Base-by-base conservation (phyloP, 2,797 vertebrate species). In the Phrynocephalus vlangalii region DNA sequence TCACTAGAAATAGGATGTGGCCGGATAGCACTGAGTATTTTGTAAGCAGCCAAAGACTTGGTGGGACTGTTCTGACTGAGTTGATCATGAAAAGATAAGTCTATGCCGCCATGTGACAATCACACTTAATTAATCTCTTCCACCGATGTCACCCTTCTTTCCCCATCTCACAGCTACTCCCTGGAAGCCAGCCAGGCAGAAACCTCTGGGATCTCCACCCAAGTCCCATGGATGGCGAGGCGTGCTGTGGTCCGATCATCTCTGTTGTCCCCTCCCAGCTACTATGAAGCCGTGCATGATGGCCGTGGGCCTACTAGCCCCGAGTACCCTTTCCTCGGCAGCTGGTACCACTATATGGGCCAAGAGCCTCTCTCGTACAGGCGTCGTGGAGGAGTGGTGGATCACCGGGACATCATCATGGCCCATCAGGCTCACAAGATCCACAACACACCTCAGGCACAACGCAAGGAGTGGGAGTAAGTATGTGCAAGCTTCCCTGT, bases 391-490 rank as follows among this genome's bases (percentile, higher is more conserved):
- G 98, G 97, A 30, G 96, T 98, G 15, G 97, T 98, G 92, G 97
- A 98, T 90, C 97, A 98, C 94, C 97, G 97, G 86, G 97, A 98
- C 88, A 96, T 98, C 95, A 97, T 98, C 96, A 96, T 97, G 96
- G 98, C 98, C 78, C 98, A 98, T 95, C 97, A 98, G 94, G 97
- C 98, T 0, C 97, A 98, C 94, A 98, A 98, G 95, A 97, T 97
- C 88, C 97, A 97, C 94, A 98, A 97, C 95, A 98, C 98, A 18
- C 97, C 98, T 0, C 97, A 97, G 94, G 98, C 98, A 89, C 96
- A 96, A 88, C 96, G 98, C 92, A 98, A 98, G 90, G 97, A 97
- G 93, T 98, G 98, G 98, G 98, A 98, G 98, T 98, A 85, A 98
- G 98, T 98, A 97, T 87, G 9, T 18, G 18, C 16, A n/a, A 24